Base-by-base conservation (phyloP, 1,140 invertebrate species). In the Coboldia fuscipes region DNA sequence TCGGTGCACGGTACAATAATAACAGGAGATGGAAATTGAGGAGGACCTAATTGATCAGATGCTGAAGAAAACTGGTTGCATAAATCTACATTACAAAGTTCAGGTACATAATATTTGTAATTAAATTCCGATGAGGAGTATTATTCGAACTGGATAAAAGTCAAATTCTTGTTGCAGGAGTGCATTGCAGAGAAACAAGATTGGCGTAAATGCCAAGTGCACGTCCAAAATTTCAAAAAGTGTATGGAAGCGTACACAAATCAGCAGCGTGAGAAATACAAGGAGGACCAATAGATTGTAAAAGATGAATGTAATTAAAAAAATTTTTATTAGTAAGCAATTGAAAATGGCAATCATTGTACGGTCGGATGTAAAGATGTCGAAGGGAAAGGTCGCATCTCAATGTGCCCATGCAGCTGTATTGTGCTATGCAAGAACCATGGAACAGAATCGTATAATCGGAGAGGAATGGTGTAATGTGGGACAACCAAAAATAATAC, bases 141-240 rank as follows among this genome's bases (percentile, higher is more conserved):
- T 8, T 8, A 7, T n/a, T n/a, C 23, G 23, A 24, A 24, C 23
- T n/a, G 23, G n/a, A 34, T n/a, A 23, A 17, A n/a, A 21, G 15
- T 23, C 2, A 22, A 23, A 23, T 22, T 34, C 46, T 41, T 48
- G 51, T 68, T 66, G 30, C 53, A 86, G 75, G 79, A 88, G 47
- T 93, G 88, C 49, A 86, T 89, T 51, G 76, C 75, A 19, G 77
- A 81, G 41, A 73, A 70, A 0, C 72, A 74, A 48, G 88, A 93
- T 45, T 93, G 86, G 86, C 71, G 86, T 45, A 72, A 80, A 54
- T 93, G 86, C 54, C 81, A 89, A 51, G 55, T 65, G n/a, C 60
- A 70, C 55, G 75, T 89, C 0, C 64, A 70, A 45, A 67, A 75
- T 36, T 90, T 92, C 50, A 71, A 65, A 54, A 50, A 58, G 4